phyloP scores from a whole-genome alignment of 2,113 vertebrate genomes.

The Rhinichthys klamathensis region DNA sequence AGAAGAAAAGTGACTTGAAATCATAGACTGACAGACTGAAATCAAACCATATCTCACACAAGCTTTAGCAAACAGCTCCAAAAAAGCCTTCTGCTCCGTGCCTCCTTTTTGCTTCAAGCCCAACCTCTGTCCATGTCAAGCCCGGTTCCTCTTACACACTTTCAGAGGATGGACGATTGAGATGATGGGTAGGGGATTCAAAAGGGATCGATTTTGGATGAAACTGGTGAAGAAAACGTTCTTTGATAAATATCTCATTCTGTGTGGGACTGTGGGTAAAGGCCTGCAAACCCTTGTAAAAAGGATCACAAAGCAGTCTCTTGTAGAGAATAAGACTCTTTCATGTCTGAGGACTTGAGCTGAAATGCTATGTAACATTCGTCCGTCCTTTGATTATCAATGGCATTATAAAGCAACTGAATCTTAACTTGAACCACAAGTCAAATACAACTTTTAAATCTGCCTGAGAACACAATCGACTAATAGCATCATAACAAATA shows the following conservation, averaged over 20 bases:
- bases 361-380: background rate
- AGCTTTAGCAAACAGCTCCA: too few species aligned
- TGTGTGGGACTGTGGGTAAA: background rate
- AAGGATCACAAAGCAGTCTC: constrained; percentile 1
- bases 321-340: background rate
- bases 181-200: background rate
- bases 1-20: too few species aligned
- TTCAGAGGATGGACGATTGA: background rate
- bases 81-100: too few species aligned
- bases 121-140: too few species aligned
- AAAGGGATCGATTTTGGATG: constrained; percentile 2
- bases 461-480: background rate
- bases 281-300: constrained; percentile 5
- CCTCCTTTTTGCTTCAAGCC: too few species aligned
- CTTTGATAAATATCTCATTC: constrained; percentile 30
- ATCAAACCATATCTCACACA: too few species aligned
- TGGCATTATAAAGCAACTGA: background rate
- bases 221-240: background rate
- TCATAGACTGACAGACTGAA: too few species aligned
- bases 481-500: background rate
- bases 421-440: background rate
- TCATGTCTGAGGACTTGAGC: constrained; percentile 6
- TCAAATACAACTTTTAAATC: background rate
- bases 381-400: background rate
- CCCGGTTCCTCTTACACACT: background rate